Conservation (phyloP, 2,888 invertebrate genomes). For the Mechanitis messenoides region DNA sequence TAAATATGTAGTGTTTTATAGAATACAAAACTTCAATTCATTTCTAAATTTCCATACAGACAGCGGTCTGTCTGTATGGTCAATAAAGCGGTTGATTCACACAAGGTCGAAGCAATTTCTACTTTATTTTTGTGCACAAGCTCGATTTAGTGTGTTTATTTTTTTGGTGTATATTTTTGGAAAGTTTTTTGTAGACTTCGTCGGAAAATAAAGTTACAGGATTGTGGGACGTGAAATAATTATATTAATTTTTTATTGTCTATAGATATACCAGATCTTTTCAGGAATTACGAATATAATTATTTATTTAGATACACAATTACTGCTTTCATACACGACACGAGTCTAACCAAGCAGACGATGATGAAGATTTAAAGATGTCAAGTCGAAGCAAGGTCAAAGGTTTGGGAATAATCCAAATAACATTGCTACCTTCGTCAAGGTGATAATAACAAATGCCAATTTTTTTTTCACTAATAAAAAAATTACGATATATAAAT, state of each 20-base stretch:
- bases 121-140: slow-evolving; percentile 16
- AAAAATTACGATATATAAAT: no score
- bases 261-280: no score
- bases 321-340: slow-evolving; percentile 8
- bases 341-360: background rate
- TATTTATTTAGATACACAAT: background rate
- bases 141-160: slow-evolving; percentile 12
- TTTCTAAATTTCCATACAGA: slow-evolving; percentile 24
- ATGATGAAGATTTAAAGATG: slow-evolving; percentile 40
- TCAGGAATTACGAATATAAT: no score
- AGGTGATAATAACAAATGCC: slow-evolving; percentile 29
- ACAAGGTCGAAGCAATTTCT: slow-evolving; percentile 24
- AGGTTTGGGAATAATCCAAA: slow-evolving; percentile 57
- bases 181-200: background rate
- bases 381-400: slow-evolving; percentile 42
- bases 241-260: no score
- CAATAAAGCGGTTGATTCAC: slow-evolving; percentile 27
- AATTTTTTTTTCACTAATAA: slow-evolving; percentile 20
- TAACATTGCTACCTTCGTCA: slow-evolving; percentile 40
- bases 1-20: no score
- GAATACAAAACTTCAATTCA: background rate
- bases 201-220: no score
- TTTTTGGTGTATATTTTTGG: background rate
- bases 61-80: slow-evolving; percentile 17
- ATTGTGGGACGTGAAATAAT: no score